These are phyloP conservation scores for Huso huso DNA, from an alignment of 2,797 vertebrate genomes.

Conservation along the genomic window DNA sequence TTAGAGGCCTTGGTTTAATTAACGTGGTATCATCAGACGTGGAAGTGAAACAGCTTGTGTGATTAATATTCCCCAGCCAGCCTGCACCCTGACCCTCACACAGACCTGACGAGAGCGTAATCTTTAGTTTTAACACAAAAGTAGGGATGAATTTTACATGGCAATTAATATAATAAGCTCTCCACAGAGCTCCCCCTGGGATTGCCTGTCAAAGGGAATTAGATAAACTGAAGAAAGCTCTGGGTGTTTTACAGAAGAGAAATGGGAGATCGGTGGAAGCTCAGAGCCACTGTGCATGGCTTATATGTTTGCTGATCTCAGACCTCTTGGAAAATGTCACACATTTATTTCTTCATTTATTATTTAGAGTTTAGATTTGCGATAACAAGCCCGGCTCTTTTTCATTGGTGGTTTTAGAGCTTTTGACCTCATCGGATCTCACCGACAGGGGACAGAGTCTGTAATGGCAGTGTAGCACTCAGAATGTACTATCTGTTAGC, in stretches of 20 bases:
- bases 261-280: neutral
- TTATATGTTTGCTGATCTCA: neutral
- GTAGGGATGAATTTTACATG: neutral
- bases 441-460: no score
- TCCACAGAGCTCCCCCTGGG: neutral
- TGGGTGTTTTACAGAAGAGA: neutral
- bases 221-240: neutral
- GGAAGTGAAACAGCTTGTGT: neutral
- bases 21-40: neutral
- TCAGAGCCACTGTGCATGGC: neutral
- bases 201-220: neutral
- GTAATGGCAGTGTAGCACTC: no score
- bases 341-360: neutral
- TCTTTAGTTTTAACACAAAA: neutral
- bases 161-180: neutral
- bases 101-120: neutral
- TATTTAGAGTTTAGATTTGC: neutral
- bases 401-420: no score
- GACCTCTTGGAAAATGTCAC: neutral
- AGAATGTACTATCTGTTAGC: no score
- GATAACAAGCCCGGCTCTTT: no score
- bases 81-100: no score
- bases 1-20: neutral
- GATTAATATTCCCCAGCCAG: neutral
- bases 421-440: no score